Evolutionary conservation across 1,140 invertebrate genomes (phyloP), one percentile per base, ranked within the genome.

Genomic region (Lasioglossum albipes): DNA sequence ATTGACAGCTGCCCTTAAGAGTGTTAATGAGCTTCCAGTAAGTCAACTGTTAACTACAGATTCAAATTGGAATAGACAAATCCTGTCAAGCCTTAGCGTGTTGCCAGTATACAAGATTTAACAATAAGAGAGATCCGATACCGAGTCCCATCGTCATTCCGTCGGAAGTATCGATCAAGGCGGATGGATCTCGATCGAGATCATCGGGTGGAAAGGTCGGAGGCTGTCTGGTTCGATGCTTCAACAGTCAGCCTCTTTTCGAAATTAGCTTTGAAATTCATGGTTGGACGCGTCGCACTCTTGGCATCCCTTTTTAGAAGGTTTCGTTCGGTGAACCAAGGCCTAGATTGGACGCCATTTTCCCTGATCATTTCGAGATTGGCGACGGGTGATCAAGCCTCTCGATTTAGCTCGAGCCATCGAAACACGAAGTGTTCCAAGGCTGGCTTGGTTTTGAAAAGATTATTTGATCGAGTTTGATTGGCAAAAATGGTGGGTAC

Each of bases 181-280:
- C 31, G 62, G 54, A 68, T 68, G 54, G 62, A 79, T 75, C 61
- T 79, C 52, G 72, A 49, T 79, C 36, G 67, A 20, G 27, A 69
- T 69, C 57, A 69, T 69, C 66, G 27, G 67, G 61, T 62, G 66
- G 27, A 71, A 75, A 27, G n/a, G n/a, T 54, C 49, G 36, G 12
- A n/a, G 31, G 66, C 42, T 64, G 49, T 41, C 61, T 31, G 27
- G 57, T 52, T 69, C 61, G 27, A 62, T 16, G 67, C 57, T 62
- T 49, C 49, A 41, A 0, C 57, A 59, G 42, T n/a, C 18, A n/a
- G 42, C 20, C 66, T n/a, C 75, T 77, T 77, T 77, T 62, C 12
- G 41, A 62, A 27, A 16, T 71, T 41, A 41, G 45, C 36, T 16
- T 41, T 22, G 52, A n/a, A 12, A 67, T 16, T 5, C 27, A 70